A percentile compares a stretch with the other conserved stretches of the same genome.
phyloP scores from a whole-genome alignment of 2,797 vertebrate genomes.

The Gymnoscopelus braueri region DNA sequence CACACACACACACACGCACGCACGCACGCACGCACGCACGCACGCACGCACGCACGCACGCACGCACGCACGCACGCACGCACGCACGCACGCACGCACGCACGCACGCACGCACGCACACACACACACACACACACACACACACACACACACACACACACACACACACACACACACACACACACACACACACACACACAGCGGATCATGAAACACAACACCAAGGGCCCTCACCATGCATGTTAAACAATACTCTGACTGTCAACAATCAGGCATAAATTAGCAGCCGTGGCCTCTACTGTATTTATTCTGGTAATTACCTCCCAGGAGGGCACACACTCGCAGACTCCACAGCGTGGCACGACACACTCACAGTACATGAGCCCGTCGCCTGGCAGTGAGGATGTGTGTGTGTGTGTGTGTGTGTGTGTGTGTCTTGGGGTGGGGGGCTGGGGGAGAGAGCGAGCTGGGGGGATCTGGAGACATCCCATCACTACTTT shows the following conservation, averaged over 20 bases:
- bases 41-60: slow-evolving; percentile 9
- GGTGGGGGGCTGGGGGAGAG: too few relatives aligned
- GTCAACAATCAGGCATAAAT: slow-evolving; percentile 88
- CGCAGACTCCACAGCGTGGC: slow-evolving; percentile 67
- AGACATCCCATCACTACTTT: slow-evolving; percentile 59
- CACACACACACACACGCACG: background rate
- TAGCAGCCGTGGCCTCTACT: slow-evolving; percentile 83
- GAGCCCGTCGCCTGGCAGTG: background rate
- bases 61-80: slow-evolving; percentile 28
- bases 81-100: background rate
- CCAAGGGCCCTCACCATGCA: slow-evolving; percentile 76
- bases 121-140: background rate
- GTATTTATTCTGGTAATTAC: slow-evolving; percentile 89
- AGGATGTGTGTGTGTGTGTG: slow-evolving; percentile 14
- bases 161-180: slow-evolving; percentile 1
- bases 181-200: slow-evolving; percentile 10
- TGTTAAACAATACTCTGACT: slow-evolving; percentile 86
- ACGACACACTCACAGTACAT: slow-evolving; percentile 54
- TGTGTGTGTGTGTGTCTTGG: too few relatives aligned
- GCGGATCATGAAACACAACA: slow-evolving; percentile 74
- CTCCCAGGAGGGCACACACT: slow-evolving; percentile 80
- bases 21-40: background rate
- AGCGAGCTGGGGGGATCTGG: slow-evolving; percentile 41
- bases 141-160: slow-evolving; percentile 31
- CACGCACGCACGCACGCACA: slow-evolving; percentile 25